Evolutionary conservation across 2,797 vertebrate genomes (phyloP).

Genomic region (Arnoldichthys spilopterus): DNA sequence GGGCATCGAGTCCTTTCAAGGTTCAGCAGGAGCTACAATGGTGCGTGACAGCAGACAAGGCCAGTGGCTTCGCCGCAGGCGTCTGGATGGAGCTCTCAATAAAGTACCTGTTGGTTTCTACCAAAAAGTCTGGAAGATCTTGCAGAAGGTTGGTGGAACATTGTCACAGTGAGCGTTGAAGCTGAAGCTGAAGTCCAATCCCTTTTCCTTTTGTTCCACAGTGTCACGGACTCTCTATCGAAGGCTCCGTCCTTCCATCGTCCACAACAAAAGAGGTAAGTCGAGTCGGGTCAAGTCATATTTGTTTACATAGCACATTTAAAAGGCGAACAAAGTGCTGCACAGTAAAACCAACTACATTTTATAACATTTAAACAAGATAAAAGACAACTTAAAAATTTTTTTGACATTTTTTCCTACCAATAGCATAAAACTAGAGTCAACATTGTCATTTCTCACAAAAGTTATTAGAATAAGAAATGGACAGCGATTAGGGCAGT

Average conservation of each 20-base stretch:
- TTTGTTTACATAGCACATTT: no score
- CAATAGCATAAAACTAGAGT: no score
- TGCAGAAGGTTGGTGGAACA: conserved; percentile 86
- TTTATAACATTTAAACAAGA: no score
- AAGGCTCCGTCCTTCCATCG: conserved; percentile 90
- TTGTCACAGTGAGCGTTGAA: not conserved
- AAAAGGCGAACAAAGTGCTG: no score
- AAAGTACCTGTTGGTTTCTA: conserved; percentile 94
- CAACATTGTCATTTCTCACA: no score
- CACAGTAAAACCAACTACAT: no score
- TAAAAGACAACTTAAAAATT: no score
- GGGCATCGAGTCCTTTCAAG: conserved; percentile 72
- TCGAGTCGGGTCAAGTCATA: no score
- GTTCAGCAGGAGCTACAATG: conserved; percentile 48
- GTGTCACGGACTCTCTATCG: conserved; percentile 95
- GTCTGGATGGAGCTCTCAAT: conserved; percentile 92
- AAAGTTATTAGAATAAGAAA: no score
- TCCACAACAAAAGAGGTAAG: conserved; percentile 92
- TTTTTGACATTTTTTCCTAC: no score
- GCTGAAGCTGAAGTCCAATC: not conserved
- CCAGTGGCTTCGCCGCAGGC: conserved; percentile 92
- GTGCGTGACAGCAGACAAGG: conserved; percentile 82
- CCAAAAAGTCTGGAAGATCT: conserved; percentile 94
- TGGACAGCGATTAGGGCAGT: no score
- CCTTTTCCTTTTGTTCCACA: conserved; percentile 64